Evolutionary conservation across 2,888 invertebrate species (phyloP).

Genomic region (Spicauda simplicius): DNA sequence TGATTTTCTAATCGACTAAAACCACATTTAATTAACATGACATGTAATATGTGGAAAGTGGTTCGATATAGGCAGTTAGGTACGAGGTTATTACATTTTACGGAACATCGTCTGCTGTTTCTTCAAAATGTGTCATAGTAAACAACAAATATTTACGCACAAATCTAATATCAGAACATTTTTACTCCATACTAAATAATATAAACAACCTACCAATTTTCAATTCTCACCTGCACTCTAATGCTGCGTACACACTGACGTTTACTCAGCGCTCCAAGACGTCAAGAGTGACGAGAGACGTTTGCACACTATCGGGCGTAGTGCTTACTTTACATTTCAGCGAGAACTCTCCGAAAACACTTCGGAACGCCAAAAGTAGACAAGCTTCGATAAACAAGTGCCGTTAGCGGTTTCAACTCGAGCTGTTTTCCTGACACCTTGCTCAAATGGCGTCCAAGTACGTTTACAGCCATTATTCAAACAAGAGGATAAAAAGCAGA

Average conservation of each 20-base stretch:
- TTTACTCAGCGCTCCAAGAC: constrained; percentile 32
- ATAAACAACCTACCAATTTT: constrained; percentile 17
- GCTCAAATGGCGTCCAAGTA: constrained; percentile 77
- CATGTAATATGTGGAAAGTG: too few species aligned
- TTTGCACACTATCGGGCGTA: constrained; percentile 63
- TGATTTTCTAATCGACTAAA: too few species aligned
- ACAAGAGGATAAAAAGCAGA: constrained; percentile 83
- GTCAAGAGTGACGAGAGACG: constrained; percentile 46
- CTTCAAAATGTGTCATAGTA: neutral
- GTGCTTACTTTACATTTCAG: constrained; percentile 81
- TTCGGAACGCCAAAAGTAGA: constrained; percentile 75
- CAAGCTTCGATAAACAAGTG: constrained; percentile 78
- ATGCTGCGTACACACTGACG: constrained; percentile 29
- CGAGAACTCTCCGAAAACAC: constrained; percentile 76
- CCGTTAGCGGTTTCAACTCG: constrained; percentile 78
- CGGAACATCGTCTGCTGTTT: too few species aligned
- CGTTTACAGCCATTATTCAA: constrained; percentile 83
- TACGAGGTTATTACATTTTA: too few species aligned
- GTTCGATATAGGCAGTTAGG: too few species aligned
- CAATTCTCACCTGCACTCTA: constrained; percentile 35
- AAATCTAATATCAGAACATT: too few species aligned
- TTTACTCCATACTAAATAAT: neutral
- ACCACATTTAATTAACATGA: too few species aligned
- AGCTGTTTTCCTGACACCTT: constrained; percentile 79
- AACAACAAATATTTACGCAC: neutral